A percentile compares a stretch with the other conserved stretches of the same genome.
Conservation (phyloP, 2,797 vertebrate genomes). For the Clamator glandarius region DNA sequence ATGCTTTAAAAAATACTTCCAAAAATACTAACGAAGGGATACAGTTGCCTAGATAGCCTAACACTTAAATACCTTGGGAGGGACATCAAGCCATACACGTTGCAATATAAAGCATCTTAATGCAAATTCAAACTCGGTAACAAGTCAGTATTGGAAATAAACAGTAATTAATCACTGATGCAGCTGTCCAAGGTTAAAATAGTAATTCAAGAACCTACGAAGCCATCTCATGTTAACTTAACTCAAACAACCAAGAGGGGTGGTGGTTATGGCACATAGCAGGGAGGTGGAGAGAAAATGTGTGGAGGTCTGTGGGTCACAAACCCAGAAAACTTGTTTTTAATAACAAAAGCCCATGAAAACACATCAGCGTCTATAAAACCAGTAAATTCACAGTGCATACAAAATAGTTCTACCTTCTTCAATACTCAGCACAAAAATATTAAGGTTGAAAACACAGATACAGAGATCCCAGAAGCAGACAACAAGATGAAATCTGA, state of each 20-base stretch:
- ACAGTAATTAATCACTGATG: neutral
- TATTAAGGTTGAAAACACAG: neutral
- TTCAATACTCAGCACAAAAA: neutral
- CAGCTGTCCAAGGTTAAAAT: neutral
- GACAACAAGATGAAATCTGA: neutral
- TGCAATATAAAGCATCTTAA: neutral
- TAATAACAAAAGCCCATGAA: neutral
- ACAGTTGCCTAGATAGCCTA: neutral
- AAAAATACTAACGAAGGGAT: neutral
- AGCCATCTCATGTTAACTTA: neutral
- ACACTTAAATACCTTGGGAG: neutral
- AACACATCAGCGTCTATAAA: neutral
- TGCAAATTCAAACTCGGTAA: neutral
- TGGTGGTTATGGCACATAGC: too few species aligned
- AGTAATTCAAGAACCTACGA: neutral
- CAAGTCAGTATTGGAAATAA: neutral
- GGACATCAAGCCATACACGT: neutral
- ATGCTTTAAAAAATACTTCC: neutral
- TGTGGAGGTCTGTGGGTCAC: neutral
- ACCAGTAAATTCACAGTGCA: neutral
- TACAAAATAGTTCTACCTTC: neutral
- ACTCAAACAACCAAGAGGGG: neutral
- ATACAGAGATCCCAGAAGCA: neutral
- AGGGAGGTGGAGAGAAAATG: neutral
- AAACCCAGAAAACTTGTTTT: neutral